Percentiles rank a stretch among this genome's conserved stretches.
phyloP scores from a whole-genome alignment of 2,888 invertebrate genomes.

The Hyposoter dolosus region DNA sequence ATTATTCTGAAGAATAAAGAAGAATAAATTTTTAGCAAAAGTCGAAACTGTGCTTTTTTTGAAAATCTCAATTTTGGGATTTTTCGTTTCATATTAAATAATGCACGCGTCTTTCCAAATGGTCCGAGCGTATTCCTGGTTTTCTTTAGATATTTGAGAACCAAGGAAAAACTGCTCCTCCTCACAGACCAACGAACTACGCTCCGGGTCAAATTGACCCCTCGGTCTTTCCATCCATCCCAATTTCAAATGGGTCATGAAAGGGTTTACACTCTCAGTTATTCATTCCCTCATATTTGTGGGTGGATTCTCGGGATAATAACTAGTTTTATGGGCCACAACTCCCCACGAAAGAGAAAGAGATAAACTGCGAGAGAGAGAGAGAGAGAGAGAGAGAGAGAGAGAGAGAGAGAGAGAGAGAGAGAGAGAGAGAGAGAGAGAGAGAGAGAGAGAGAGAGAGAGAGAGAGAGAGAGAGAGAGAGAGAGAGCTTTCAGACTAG shows the following conservation, averaged over 20 bases:
- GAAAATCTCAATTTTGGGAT: background rate
- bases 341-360: background rate
- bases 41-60: too few relatives aligned
- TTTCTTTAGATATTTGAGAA: background rate
- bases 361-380: background rate
- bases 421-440: slow-evolving; percentile 13
- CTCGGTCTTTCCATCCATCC: background rate
- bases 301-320: background rate
- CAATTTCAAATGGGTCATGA: background rate
- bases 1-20: too few relatives aligned
- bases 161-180: too few relatives aligned
- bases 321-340: background rate
- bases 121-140: background rate
- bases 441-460: slow-evolving; percentile 2
- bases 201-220: background rate
- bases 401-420: background rate
- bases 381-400: slow-evolving; percentile 22
- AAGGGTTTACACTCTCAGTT: background rate
- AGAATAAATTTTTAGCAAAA: too few relatives aligned
- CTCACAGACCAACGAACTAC: background rate
- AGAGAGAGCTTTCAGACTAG: slow-evolving; percentile 45
- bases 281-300: background rate
- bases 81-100: background rate
- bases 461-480: slow-evolving; percentile 23
- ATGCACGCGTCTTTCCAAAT: background rate